Percentiles rank a stretch among this genome's conserved stretches.
Evolutionary conservation across 2,888 invertebrate genomes (phyloP).

Genomic region (Nymphalis urticae): DNA sequence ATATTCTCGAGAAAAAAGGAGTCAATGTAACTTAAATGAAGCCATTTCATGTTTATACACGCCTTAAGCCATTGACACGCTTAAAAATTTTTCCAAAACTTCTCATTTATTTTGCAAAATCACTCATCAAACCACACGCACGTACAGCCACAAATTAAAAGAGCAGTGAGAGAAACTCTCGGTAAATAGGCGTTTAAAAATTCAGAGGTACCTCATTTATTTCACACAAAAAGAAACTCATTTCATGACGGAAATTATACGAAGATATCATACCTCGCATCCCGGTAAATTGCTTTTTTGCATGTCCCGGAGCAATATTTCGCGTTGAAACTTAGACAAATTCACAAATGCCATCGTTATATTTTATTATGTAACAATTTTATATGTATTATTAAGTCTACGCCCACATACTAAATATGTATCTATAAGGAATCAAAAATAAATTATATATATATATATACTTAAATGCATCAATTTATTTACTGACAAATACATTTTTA

Average conservation of each 20-base stretch:
- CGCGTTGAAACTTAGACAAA: conserved; percentile 22
- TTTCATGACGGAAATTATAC: conserved; percentile 27
- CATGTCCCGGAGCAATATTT: conserved; percentile 29
- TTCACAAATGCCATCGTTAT: conserved; percentile 11
- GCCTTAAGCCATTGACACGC: not conserved
- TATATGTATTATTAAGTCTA: too few relatives aligned
- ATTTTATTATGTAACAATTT: not conserved
- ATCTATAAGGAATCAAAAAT: too few relatives aligned
- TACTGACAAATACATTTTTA: too few relatives aligned
- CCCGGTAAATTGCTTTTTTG: conserved; percentile 31
- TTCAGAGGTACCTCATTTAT: conserved; percentile 18
- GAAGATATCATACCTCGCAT: conserved; percentile 6
- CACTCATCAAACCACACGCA: conserved; percentile 1
- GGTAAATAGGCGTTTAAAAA: conserved; percentile 15
- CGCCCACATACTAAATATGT: too few relatives aligned
- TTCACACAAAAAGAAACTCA: conserved; percentile 22
- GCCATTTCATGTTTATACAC: too few relatives aligned
- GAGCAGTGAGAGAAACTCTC: conserved; percentile 3
- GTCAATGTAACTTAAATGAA: too few relatives aligned
- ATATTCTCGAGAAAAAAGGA: too few relatives aligned
- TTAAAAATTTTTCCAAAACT: not conserved
- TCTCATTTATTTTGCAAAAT: not conserved
- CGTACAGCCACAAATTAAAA: conserved; percentile 4
- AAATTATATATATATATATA: too few relatives aligned
- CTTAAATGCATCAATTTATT: too few relatives aligned